These are phyloP conservation scores for Lochmaea crataegi DNA, from an alignment of 2,888 invertebrate species.

Conservation along the genomic window DNA sequence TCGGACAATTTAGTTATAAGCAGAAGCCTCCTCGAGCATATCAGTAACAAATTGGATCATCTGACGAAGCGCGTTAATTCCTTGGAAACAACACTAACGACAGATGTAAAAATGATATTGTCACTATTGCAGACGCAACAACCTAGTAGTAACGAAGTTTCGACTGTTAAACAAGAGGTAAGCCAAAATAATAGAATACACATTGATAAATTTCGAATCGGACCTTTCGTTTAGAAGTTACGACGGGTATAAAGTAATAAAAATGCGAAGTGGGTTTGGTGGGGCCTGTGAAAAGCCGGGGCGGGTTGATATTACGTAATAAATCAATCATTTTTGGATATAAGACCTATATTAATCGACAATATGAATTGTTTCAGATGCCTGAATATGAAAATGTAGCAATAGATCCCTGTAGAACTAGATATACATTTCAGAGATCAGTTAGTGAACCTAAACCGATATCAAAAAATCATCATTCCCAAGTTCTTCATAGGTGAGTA, in stretches of 20 bases:
- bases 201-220: not conserved
- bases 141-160: slow-evolving; percentile 39
- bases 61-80: slow-evolving; percentile 76
- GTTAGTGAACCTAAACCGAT: slow-evolving; percentile 66
- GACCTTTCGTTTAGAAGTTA: too few species aligned
- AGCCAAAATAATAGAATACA: slow-evolving; percentile 6
- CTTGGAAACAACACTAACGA: slow-evolving; percentile 78
- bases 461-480: slow-evolving; percentile 62
- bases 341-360: not conserved
- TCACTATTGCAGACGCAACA: slow-evolving; percentile 56
- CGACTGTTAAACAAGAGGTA: slow-evolving; percentile 47
- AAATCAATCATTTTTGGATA: not conserved
- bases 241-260: too few species aligned
- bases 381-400: slow-evolving; percentile 63
- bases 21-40: slow-evolving; percentile 66
- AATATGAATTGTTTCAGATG: slow-evolving; percentile 53
- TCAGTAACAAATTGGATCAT: slow-evolving; percentile 75
- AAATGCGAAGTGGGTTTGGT: too few species aligned
- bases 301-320: not conserved
- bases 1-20: slow-evolving; percentile 62
- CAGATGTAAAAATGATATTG: slow-evolving; percentile 80
- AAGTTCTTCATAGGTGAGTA: slow-evolving; percentile 63
- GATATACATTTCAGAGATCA: slow-evolving; percentile 63
- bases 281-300: too few species aligned
- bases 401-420: slow-evolving; percentile 58